These are phyloP conservation scores for Gracilinanus agilis DNA, from an alignment of 2,113 vertebrate species.

Conservation along the genomic window DNA sequence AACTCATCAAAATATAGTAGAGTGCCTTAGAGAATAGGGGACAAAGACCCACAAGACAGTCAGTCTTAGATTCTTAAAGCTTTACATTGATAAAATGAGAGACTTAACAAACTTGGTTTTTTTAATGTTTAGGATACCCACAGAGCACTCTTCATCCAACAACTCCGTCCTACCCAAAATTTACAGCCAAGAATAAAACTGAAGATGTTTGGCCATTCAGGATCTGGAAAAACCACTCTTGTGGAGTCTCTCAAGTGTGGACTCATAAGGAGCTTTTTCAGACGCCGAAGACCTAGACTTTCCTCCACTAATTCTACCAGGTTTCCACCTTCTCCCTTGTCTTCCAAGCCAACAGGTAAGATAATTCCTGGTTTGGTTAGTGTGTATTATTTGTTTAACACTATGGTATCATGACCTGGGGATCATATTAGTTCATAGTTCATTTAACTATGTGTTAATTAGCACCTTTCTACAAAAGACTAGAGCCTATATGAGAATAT, in stretches of 20 bases:
- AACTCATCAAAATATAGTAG: neutral
- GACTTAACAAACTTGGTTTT: neutral
- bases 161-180: conserved; percentile 92
- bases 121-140: conserved; percentile 89
- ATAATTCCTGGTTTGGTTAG: accelerated
- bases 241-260: conserved; percentile 98
- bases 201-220: conserved; percentile 94
- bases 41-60: neutral
- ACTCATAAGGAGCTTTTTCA: conserved; percentile 96
- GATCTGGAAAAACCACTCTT: conserved; percentile 93
- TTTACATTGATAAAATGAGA: accelerated
- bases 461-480: neutral
- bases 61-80: accelerated
- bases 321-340: conserved; percentile 94
- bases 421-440: neutral
- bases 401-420: neutral
- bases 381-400: neutral
- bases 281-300: conserved; percentile 91
- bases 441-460: neutral
- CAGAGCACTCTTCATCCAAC: conserved; percentile 93
- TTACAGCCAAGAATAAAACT: conserved; percentile 94
- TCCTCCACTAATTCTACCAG: conserved; percentile 89
- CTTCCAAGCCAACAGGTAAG: conserved; percentile 93
- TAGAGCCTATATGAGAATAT: neutral
- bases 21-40: neutral